Evolutionary conservation across 2,797 vertebrate species (phyloP), one percentile per base, ranked within the genome.

Genomic region (Mormyrus hasselquistii): DNA sequence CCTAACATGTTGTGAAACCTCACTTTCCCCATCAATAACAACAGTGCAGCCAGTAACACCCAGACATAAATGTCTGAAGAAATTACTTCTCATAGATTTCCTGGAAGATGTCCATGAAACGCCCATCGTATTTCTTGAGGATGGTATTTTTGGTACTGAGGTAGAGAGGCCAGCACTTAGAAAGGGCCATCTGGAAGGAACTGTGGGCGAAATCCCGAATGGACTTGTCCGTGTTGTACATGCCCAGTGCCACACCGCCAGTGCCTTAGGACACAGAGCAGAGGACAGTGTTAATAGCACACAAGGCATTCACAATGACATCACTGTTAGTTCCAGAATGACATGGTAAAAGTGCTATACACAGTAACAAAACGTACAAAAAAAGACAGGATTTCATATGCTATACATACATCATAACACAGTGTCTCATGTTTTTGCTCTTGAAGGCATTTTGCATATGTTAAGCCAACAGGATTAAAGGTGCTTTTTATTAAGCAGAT

Each of bases 121-220:
- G 97, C 0, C 98, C 98, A 69, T 99, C 98, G 0, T 99, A 99
- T 94, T 95, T 97, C 95, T 99, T 99, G 92, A 99, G 96, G 93
- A 99, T 99, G 88, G 99, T 99, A 94, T 99, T 99, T 93, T 99
- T 99, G 92, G 99, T 99, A 96, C 99, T 99, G 95, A 99, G 97
- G 93, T 99, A 99, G 50, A 99, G 95, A 0, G 98, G 97, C 97
- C 97, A 98, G 52, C 83, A 92, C 95, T 99, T 99, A 50, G 94
- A 91, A 90, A 99, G 90, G 2, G 96, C 98, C 97, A 99, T 97
- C 92, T 98, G 97, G 94, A 99, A 98, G 91, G 98, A 99, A 94
- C 99, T 99, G 93, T 98, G 98, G n/a, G 98, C 99, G 92, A 99
- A 99, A 88, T 99, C 98, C 90, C 93, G 95, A 88, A 99, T 98